phyloP scores from a whole-genome alignment of 1,140 invertebrate species.

The Philaenus spumarius region DNA sequence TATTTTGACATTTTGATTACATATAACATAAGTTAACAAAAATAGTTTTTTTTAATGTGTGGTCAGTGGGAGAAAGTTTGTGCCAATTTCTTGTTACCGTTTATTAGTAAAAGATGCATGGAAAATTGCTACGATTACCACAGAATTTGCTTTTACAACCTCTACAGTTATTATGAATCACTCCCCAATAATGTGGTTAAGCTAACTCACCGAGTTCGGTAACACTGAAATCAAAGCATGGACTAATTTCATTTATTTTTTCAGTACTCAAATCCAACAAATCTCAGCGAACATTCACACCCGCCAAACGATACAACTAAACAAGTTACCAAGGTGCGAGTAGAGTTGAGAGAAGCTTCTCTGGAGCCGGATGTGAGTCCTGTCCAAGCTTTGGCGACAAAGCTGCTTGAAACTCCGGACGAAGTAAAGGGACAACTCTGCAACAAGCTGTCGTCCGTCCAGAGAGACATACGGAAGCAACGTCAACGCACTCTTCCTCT shows the following conservation, averaged over 20 bases:
- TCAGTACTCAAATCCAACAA: not conserved
- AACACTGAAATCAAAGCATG: too few species aligned
- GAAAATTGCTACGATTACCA: too few species aligned
- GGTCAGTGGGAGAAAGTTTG: too few species aligned
- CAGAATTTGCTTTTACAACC: too few species aligned
- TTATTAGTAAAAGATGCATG: too few species aligned
- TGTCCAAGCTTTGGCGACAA: not conserved
- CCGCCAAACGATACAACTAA: not conserved
- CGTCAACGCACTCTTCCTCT: not conserved
- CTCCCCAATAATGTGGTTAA: too few species aligned
- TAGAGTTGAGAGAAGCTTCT: not conserved
- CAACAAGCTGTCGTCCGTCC: not conserved
- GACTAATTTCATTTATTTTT: not conserved
- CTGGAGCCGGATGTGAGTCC: not conserved
- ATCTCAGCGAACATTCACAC: not conserved
- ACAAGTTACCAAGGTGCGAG: not conserved
- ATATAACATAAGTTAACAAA: too few species aligned
- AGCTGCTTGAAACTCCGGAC: not conserved
- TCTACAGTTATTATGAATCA: too few species aligned
- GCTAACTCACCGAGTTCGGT: too few species aligned
- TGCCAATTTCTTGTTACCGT: too few species aligned
- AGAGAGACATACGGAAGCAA: not conserved
- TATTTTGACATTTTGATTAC: too few species aligned
- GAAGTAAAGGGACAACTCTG: not conserved
- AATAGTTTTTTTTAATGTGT: too few species aligned